These are phyloP conservation scores for Scaptomyza caliginosa DNA, from an alignment of 2,888 invertebrate genomes.

Conservation along the genomic window DNA sequence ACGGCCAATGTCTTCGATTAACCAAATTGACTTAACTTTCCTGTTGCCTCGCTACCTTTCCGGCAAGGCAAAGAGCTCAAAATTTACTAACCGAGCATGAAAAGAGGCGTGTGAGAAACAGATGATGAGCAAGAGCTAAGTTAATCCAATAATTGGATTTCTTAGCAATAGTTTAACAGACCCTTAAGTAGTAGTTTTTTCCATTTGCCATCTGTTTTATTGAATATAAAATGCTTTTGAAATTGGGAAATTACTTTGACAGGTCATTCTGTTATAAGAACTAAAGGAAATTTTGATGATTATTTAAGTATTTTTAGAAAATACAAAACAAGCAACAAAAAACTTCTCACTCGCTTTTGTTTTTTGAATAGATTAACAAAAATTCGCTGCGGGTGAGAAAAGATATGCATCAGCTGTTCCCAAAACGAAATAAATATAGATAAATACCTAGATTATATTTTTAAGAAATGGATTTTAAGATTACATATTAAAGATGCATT, in stretches of 20 bases:
- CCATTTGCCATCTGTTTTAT: no score
- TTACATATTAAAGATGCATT: neutral
- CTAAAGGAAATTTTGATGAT: slow-evolving; percentile 1
- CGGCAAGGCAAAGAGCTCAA: neutral
- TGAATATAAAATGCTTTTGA: no score
- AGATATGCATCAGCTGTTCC: slow-evolving; percentile 16
- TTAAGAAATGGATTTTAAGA: neutral
- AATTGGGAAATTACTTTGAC: no score
- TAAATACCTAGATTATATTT: neutral
- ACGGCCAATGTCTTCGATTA: slow-evolving; percentile 63
- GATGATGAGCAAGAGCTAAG: neutral
- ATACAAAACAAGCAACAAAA: slow-evolving; percentile 5
- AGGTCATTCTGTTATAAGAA: no score
- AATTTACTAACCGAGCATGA: neutral
- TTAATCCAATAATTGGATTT: neutral
- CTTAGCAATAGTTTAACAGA: neutral
- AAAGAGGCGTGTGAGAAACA: neutral
- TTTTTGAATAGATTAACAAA: neutral
- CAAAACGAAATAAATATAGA: neutral
- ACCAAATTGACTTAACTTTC: slow-evolving; percentile 67
- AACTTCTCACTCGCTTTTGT: neutral
- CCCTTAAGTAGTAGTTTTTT: no score
- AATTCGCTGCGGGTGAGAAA: slow-evolving; percentile 17
- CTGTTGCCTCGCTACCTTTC: neutral
- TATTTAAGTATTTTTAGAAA: slow-evolving; percentile 6